phyloP scores from a whole-genome alignment of 2,797 vertebrate genomes.

The Chloroceryle inda region DNA sequence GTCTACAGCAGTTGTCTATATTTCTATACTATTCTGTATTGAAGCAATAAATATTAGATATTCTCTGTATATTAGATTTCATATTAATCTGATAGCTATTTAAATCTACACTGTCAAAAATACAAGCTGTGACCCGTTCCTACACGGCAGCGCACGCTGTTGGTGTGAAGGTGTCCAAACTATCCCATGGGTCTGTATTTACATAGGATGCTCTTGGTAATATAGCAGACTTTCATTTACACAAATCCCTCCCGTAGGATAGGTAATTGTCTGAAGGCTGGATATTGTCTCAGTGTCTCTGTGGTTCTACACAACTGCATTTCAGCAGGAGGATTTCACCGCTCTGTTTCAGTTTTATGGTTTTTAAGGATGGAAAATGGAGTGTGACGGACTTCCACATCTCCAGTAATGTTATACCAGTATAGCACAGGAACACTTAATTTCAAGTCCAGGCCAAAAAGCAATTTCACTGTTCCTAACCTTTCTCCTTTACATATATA shows the following conservation, averaged over 20 bases:
- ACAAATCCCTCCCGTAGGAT: neutral
- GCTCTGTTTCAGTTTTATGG: neutral
- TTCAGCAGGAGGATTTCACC: neutral
- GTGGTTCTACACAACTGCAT: neutral
- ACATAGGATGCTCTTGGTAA: neutral
- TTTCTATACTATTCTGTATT: conserved; percentile 45
- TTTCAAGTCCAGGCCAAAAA: neutral
- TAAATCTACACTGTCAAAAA: conserved; percentile 70
- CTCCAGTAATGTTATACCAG: neutral
- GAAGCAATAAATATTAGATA: conserved; percentile 77
- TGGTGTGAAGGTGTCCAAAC: conserved; percentile 19
- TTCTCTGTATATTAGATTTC: conserved; percentile 68
- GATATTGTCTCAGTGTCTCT: neutral
- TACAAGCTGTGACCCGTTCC: conserved; percentile 55
- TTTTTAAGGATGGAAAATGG: neutral
- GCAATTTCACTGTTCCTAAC: neutral
- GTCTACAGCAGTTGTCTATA: conserved; percentile 21
- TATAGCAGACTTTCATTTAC: conserved; percentile 10
- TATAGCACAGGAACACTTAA: neutral
- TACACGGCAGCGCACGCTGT: neutral
- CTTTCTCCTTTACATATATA: neutral
- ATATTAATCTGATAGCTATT: conserved; percentile 57
- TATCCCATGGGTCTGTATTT: conserved; percentile 19
- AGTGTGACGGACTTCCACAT: neutral
- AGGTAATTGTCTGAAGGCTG: neutral